phyloP scores from a whole-genome alignment of 1,140 invertebrate genomes.

The Hypothenemus hampei region DNA sequence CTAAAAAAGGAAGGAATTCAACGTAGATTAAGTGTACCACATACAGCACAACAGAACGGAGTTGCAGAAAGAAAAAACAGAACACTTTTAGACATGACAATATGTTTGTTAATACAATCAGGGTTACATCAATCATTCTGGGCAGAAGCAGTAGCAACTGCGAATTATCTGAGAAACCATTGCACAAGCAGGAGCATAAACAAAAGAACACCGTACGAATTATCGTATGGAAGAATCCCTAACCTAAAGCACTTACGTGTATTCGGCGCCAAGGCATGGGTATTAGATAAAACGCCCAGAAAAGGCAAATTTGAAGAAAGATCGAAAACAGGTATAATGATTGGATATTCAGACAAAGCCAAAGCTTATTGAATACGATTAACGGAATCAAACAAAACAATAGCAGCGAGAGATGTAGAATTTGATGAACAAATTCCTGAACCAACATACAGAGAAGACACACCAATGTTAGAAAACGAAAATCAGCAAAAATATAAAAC shows the following conservation, averaged over 20 bases:
- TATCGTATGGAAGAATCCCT: conserved; percentile 33
- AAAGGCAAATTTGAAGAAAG: no score
- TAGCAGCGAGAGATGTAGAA: no score
- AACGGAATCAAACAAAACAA: no score
- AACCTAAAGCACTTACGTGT: conserved; percentile 33
- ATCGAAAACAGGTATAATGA: no score
- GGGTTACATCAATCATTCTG: conserved; percentile 41
- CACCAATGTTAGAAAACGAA: no score
- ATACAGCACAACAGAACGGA: conserved; percentile 48
- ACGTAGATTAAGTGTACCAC: conserved; percentile 41
- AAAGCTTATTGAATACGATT: no score
- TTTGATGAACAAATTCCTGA: no score
- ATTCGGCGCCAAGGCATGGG: conserved; percentile 47
- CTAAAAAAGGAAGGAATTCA: conserved; percentile 38
- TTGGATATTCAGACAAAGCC: no score
- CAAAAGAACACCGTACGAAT: conserved; percentile 43
- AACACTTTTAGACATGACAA: conserved; percentile 37
- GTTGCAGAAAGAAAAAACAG: conserved; percentile 41
- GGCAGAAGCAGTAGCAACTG: conserved; percentile 41
- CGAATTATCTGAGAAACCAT: conserved; percentile 41
- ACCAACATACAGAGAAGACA: no score
- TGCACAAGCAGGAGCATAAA: conserved; percentile 38
- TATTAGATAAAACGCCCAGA: no score
- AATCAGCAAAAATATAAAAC: no score
- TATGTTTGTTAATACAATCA: conserved; percentile 36